Evolutionary conservation across 2,113 vertebrate species (phyloP).

Genomic region (Notarius quadriscutis): DNA sequence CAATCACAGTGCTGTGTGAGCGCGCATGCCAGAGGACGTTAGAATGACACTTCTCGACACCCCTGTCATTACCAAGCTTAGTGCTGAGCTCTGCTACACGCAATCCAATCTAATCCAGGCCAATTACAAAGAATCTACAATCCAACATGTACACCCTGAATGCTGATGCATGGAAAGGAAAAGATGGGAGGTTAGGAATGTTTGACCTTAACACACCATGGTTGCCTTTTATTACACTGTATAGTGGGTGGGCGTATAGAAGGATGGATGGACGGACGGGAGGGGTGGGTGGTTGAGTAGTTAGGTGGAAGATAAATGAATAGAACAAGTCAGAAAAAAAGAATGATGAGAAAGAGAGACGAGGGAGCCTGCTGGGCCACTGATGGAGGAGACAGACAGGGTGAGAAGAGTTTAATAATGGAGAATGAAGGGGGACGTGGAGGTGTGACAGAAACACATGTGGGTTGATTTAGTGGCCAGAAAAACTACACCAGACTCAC

Average conservation of each 20-base stretch:
- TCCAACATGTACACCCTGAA: not conserved
- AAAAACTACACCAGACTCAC: slow-evolving; percentile 50
- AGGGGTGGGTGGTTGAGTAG: not conserved
- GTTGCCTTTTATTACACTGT: not conserved
- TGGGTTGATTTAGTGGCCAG: slow-evolving; percentile 56
- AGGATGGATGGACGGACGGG: not conserved
- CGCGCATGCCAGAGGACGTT: not conserved
- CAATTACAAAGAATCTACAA: not conserved
- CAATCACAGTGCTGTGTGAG: not conserved
- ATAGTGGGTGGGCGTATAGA: not conserved
- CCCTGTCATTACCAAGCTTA: not conserved
- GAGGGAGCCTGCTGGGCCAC: slow-evolving; percentile 45
- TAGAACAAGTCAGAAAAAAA: slow-evolving; percentile 19
- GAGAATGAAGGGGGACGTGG: slow-evolving; percentile 32
- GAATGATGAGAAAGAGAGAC: slow-evolving; percentile 27
- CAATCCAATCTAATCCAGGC: not conserved
- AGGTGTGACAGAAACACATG: slow-evolving; percentile 51
- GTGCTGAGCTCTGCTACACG: not conserved
- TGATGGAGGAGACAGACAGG: slow-evolving; percentile 50
- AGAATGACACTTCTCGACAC: slow-evolving; percentile 8
- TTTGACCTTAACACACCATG: slow-evolving; percentile 1
- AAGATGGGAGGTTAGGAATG: not conserved
- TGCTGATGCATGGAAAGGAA: not conserved
- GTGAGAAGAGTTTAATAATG: slow-evolving; percentile 49
- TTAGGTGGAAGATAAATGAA: not conserved